These are phyloP conservation scores for Physella acuta DNA, from an alignment of 1,140 invertebrate genomes.

Conservation along the genomic window DNA sequence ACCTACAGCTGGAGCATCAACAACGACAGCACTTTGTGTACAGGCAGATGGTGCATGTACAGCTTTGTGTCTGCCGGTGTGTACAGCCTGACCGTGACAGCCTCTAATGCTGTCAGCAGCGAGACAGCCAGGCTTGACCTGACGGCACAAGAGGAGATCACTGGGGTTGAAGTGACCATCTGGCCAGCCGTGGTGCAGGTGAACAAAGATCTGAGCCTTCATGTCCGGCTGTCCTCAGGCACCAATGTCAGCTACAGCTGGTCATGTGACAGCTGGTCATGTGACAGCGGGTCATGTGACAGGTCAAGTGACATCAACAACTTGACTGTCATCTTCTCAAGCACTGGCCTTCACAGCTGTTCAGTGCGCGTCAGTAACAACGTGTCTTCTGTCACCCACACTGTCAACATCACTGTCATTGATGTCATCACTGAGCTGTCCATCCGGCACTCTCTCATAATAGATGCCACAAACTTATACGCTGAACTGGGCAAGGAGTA, in stretches of 20 bases:
- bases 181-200: background rate
- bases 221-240: slow-evolving; percentile 19
- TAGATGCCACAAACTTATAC: slow-evolving; percentile 12
- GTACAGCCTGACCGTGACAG: background rate
- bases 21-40: background rate
- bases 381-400: slow-evolving; percentile 27
- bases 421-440: slow-evolving; percentile 26
- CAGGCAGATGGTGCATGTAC: background rate
- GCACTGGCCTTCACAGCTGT: background rate
- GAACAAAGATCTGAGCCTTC: slow-evolving; percentile 11
- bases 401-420: slow-evolving; percentile 26
- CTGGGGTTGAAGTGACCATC: slow-evolving; percentile 15
- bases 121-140: slow-evolving; percentile 1
- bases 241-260: slow-evolving; percentile 25
- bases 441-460: slow-evolving; percentile 17
- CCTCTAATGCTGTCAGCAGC: slow-evolving; percentile 20
- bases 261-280: slow-evolving; percentile 32
- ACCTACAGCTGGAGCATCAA: slow-evolving; percentile 27
- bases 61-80: background rate
- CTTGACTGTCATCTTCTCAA: background rate
- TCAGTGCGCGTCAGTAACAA: slow-evolving; percentile 31
- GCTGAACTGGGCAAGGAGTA: slow-evolving; percentile 17
- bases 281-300: slow-evolving; percentile 21
- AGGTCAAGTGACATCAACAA: slow-evolving; percentile 17
- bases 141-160: slow-evolving; percentile 27